Evolutionary conservation across 1,140 invertebrate genomes (phyloP).

Genomic region (Apis laboriosa): DNA sequence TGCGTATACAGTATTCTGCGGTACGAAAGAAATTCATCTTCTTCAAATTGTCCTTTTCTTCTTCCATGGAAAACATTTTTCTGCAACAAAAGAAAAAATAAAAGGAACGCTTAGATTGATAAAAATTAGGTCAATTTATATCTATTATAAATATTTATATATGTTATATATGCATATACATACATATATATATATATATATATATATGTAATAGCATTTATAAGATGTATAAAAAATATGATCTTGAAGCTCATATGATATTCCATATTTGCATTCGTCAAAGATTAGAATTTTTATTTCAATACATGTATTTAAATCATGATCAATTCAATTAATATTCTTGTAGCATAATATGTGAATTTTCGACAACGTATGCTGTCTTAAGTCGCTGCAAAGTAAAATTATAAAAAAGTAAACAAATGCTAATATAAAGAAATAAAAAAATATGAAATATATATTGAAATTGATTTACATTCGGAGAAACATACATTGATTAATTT

Average conservation of each 20-base stretch:
- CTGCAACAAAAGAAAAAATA: constrained; percentile 59
- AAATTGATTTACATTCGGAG: not conserved
- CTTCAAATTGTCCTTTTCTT: constrained; percentile 45
- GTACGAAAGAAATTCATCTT: constrained; percentile 46
- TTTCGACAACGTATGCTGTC: not conserved
- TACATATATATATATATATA: not conserved
- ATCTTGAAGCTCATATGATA: constrained; percentile 21
- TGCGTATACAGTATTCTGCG: constrained; percentile 30
- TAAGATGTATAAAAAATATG: constrained; percentile 1
- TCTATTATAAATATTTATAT: not conserved
- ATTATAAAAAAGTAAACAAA: constrained; percentile 15
- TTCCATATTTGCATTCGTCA: constrained; percentile 20
- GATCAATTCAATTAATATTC: not conserved
- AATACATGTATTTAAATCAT: not conserved
- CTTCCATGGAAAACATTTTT: constrained; percentile 35
- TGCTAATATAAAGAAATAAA: constrained; percentile 8
- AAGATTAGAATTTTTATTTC: constrained; percentile 5
- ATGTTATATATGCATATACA: not conserved
- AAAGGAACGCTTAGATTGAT: constrained; percentile 31
- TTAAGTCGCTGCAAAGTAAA: constrained; percentile 30
- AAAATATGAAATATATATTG: not conserved
- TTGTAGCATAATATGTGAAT: not conserved
- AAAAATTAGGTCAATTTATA: not conserved
- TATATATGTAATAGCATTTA: not conserved
- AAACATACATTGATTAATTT: too few species aligned